Evolutionary conservation across 1,140 invertebrate genomes (phyloP).

Genomic region (Argopecten irradians): DNA sequence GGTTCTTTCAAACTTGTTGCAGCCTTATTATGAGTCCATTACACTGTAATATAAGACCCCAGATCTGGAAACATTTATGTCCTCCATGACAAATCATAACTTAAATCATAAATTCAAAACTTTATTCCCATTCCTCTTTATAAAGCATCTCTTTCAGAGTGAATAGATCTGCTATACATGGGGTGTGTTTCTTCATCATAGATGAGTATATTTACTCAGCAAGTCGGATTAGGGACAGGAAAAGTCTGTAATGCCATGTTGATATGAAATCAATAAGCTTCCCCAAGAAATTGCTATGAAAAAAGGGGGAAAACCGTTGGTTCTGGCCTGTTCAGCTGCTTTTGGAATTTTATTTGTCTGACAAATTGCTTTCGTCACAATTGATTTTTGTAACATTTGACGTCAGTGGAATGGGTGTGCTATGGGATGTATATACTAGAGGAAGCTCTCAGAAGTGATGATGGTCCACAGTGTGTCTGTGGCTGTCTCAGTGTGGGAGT

Average conservation of each 20-base stretch:
- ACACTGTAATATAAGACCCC: too few relatives aligned
- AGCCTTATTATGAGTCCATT: too few relatives aligned
- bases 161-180: too few relatives aligned
- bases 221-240: background rate
- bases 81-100: too few relatives aligned
- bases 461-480: background rate
- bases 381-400: background rate
- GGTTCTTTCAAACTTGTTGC: too few relatives aligned
- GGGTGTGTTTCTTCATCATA: too few relatives aligned
- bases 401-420: background rate
- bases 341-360: background rate
- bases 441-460: background rate
- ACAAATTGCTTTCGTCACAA: background rate
- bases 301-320: background rate
- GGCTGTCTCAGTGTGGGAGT: background rate
- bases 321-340: too few relatives aligned
- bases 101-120: too few relatives aligned
- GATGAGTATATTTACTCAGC: too few relatives aligned
- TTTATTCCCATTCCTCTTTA: too few relatives aligned
- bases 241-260: background rate
- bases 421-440: background rate
- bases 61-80: too few relatives aligned
- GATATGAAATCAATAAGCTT: slow-evolving; percentile 13
- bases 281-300: background rate
- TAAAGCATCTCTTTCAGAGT: too few relatives aligned